These are phyloP conservation scores for Axea sp. DNA, from an alignment of 2,888 invertebrate species.

Conservation along the genomic window DNA sequence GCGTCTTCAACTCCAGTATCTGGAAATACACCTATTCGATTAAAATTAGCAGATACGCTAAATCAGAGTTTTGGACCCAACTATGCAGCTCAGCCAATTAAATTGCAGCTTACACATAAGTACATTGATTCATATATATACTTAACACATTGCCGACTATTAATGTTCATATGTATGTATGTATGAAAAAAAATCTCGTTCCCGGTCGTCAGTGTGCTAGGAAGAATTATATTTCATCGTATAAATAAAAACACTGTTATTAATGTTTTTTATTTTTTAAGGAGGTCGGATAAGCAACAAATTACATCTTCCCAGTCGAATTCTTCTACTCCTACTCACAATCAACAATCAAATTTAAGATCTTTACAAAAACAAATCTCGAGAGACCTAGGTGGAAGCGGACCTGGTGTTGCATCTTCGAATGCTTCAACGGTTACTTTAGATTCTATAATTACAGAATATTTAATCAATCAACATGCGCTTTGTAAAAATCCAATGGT, in stretches of 20 bases:
- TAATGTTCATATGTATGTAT: too few species aligned
- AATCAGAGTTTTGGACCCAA: slow-evolving; percentile 69
- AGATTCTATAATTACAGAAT: slow-evolving; percentile 96
- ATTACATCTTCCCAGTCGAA: slow-evolving; percentile 59
- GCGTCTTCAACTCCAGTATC: slow-evolving; percentile 67
- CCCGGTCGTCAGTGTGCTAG: too few species aligned
- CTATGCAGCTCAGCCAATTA: slow-evolving; percentile 72
- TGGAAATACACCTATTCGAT: slow-evolving; percentile 68
- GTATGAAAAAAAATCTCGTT: too few species aligned
- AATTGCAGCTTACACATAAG: slow-evolving; percentile 72
- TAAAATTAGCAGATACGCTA: slow-evolving; percentile 73
- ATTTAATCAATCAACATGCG: slow-evolving; percentile 98
- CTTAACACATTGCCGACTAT: too few species aligned
- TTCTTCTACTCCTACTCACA: slow-evolving; percentile 64
- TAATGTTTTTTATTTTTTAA: slow-evolving; percentile 21
- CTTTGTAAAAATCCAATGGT: slow-evolving; percentile 98
- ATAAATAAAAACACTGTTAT: too few species aligned
- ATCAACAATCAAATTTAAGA: slow-evolving; percentile 78
- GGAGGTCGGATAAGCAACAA: slow-evolving; percentile 71
- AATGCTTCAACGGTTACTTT: slow-evolving; percentile 83
- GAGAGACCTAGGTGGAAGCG: slow-evolving; percentile 75
- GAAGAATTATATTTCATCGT: too few species aligned
- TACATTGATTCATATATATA: too few species aligned
- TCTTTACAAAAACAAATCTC: slow-evolving; percentile 82
- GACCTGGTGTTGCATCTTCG: slow-evolving; percentile 71